phyloP scores from a whole-genome alignment of 2,797 vertebrate genomes.

The Poeciliopsis paucimaculata region DNA sequence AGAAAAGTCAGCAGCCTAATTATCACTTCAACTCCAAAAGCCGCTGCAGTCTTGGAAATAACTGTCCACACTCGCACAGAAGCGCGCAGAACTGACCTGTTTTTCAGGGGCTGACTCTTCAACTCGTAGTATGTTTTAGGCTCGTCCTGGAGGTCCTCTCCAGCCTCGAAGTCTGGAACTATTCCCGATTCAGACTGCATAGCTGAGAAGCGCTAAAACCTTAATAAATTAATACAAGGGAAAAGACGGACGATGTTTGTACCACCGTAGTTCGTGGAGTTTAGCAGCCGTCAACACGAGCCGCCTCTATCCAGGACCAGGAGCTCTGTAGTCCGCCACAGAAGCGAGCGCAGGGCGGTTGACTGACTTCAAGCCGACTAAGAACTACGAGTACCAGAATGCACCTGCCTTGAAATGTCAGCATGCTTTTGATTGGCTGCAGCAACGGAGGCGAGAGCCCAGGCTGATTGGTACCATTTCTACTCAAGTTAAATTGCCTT shows the following conservation, averaged over 20 bases:
- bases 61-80: conserved; percentile 51
- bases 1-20: conserved; percentile 37
- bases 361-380: accelerated
- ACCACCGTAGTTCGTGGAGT: conserved; percentile 60
- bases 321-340: conserved; percentile 81
- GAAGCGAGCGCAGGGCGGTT: not conserved
- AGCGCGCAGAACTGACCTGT: conserved; percentile 86
- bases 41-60: conserved; percentile 67
- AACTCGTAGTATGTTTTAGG: conserved; percentile 97
- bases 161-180: conserved; percentile 94
- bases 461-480: not conserved
- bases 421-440: conserved; percentile 74
- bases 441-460: conserved; percentile 2
- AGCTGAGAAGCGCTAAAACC: conserved; percentile 23
- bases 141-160: conserved; percentile 94
- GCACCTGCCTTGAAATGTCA: conserved; percentile 77
- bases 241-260: conserved; percentile 44
- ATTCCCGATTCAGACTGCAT: conserved; percentile 98
- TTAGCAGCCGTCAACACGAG: conserved; percentile 65
- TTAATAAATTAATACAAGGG: conserved; percentile 5
- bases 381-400: conserved; percentile 80
- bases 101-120: conserved; percentile 94
- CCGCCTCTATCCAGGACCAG: conserved; percentile 58
- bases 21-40: conserved; percentile 60
- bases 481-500: not conserved